Evolutionary conservation across 2,888 invertebrate genomes (phyloP), one percentile per base, ranked within the genome.

Genomic region (Conomelus anceps): DNA sequence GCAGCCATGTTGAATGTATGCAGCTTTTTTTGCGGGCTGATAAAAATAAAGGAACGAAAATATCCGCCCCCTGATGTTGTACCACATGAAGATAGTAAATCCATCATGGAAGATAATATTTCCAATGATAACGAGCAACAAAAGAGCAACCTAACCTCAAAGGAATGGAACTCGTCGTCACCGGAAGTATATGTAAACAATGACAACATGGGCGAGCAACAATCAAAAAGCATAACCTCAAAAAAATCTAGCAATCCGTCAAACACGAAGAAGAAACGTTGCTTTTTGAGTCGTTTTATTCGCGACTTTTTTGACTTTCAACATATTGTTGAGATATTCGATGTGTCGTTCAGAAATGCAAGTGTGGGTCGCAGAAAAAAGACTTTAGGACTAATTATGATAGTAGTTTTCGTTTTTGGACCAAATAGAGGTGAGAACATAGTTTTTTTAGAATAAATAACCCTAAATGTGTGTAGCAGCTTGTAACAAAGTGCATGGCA

Each of bases 361-460:
- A 96, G 96, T 26, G 96, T 96, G 92, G 96, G 96, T 92, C 94
- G 97, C 11, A 94, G 96, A 90, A 94, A 95, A 91, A 95, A 97
- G 90, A 97, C 97, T 86, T 95, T 96, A 91, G 95, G 97, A 93
- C 94, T 97, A 29, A 97, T 97, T 94, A 93, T 97, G 89, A 96
- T 97, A 23, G 95, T 97, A 22, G 97, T 97, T 94, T 97, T 97
- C 85, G 96, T 97, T 91, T 97, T 97, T 92, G 97, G 97, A 88
- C 97, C 97, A 0, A 95, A 97, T 93, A 97, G 97, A 92, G 97
- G 97, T 97, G 93, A 95, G 95, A 24, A 11, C n/a, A n/a, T n/a
- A n/a, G n/a, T n/a, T n/a, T n/a, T n/a, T n/a, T n/a, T n/a, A n/a
- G n/a, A n/a, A n/a, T n/a, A n/a, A n/a, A n/a, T n/a, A n/a, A n/a